Percentiles rank a stretch among this genome's conserved stretches.
Conservation (phyloP, 2,113 vertebrate genomes). For the Chunga burmeisteri region DNA sequence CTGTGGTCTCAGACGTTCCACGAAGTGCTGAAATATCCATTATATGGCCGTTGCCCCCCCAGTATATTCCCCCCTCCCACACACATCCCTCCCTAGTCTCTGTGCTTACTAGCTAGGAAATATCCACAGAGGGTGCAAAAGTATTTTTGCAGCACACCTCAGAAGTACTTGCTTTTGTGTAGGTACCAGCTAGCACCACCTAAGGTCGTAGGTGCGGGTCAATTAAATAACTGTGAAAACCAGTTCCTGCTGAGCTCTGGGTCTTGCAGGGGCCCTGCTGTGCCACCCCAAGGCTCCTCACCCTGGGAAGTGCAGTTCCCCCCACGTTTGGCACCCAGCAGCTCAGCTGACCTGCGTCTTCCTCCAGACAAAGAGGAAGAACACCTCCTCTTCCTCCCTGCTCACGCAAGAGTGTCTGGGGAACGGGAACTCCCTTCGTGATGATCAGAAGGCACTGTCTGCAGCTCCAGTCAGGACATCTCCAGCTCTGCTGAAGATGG, state of each 20-base stretch:
- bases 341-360: neutral
- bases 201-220: neutral
- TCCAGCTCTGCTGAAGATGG: neutral
- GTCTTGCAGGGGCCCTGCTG: neutral
- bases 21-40: neutral
- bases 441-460: neutral
- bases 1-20: neutral
- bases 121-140: neutral
- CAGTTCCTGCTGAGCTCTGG: neutral
- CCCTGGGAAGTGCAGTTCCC: neutral
- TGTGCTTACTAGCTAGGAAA: neutral
- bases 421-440: neutral
- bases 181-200: fast-evolving
- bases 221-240: neutral
- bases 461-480: neutral
- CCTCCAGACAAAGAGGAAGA: neutral
- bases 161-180: neutral
- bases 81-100: neutral
- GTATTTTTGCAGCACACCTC: neutral
- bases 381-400: neutral
- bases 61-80: too few relatives aligned
- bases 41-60: fast-evolving
- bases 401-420: neutral
- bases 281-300: neutral
- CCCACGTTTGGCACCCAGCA: neutral